A percentile compares a stretch with the other conserved stretches of the same genome.
phyloP scores from a whole-genome alignment of 1,140 invertebrate genomes.

The Ips nitidus region DNA sequence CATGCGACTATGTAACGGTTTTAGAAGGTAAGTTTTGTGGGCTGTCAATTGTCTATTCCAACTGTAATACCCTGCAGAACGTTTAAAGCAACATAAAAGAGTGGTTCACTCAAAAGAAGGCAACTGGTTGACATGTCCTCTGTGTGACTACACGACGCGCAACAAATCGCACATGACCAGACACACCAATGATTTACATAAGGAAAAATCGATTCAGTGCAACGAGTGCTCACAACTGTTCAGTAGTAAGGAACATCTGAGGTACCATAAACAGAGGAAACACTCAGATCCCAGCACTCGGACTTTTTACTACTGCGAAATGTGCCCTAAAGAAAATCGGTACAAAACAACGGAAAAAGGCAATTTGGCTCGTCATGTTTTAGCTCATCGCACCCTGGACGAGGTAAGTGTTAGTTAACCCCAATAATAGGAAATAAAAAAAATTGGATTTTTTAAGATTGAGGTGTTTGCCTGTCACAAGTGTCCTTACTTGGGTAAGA shows the following conservation, averaged over 20 bases:
- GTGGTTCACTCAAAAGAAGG: slow-evolving; percentile 16
- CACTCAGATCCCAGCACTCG: slow-evolving; percentile 5
- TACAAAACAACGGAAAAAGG: slow-evolving; percentile 25
- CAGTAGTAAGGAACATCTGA: slow-evolving; percentile 15
- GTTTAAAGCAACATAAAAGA: slow-evolving; percentile 18
- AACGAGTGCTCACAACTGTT: slow-evolving; percentile 3
- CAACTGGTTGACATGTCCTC: slow-evolving; percentile 1
- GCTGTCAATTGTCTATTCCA: background rate
- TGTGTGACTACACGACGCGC: slow-evolving; percentile 15
- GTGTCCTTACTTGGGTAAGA: slow-evolving; percentile 19
- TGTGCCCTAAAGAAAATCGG: slow-evolving; percentile 21
- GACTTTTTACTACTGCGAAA: slow-evolving; percentile 20
- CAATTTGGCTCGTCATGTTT: slow-evolving; percentile 19
- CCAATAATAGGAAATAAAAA: background rate
- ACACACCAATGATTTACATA: slow-evolving; percentile 8
- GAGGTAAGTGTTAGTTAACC: slow-evolving; percentile 3
- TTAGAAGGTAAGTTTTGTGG: slow-evolving; percentile 12
- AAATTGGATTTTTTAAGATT: slow-evolving; percentile 6
- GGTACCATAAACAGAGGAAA: slow-evolving; percentile 9
- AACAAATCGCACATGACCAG: slow-evolving; percentile 8
- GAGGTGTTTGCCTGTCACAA: slow-evolving; percentile 26
- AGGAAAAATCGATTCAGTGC: slow-evolving; percentile 8
- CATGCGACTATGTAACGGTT: slow-evolving; percentile 13
- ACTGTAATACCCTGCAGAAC: slow-evolving; percentile 7
- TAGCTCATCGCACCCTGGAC: slow-evolving; percentile 20